Base-by-base conservation (phyloP, 2,113 vertebrate genomes). In the Chelonoidis abingdonii region DNA sequence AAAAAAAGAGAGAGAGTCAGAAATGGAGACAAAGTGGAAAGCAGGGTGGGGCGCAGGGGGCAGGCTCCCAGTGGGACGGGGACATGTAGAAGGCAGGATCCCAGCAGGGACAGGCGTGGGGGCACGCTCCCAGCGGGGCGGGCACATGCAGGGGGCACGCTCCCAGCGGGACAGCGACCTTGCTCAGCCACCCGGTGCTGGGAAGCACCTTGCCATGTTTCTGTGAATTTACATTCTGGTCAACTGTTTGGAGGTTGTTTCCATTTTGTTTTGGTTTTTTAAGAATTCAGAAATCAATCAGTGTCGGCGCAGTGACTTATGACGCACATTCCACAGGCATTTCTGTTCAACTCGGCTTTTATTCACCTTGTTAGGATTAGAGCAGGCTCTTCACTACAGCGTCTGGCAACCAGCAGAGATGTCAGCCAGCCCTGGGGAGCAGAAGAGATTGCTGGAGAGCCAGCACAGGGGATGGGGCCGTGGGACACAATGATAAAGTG, bases 281-380 rank as follows among this genome's bases (percentile, higher is more conserved):
- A 82, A n/a, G 52, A 13, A 47, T 35, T n/a, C 65, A 49, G 65
- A 72, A 47, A 76, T 83, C 80, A 76, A 57, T 89, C n/a, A 72
- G 88, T 35, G 29, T 52, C 54, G 27, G 25, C 65, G 9, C 88
- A 31, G 31, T 78, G 81, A 89, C 83, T 78, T 50, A 78, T 22
- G 22, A 72, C 10, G 31, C 13, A 53, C 88, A 35, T 29, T 49
- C 81, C 69, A 41, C 16, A 44, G 65, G 44, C 75, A 31, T 79
- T 49, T 29, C 76, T 31, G 11, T 47, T 17, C 47, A 31, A 31
- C 78, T 79, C 57, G 2, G 25, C 57, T 69, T 86, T 69, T 75
- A 53, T 27, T 91, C 76, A 27, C 89, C 83, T 56, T 80, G 65
- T 91, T 69, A 78, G 83, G 89, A 17, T 38, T 22, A 27, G 16